These are phyloP conservation scores for Fragum fragum DNA, from an alignment of 2,888 invertebrate species.

Conservation along the genomic window DNA sequence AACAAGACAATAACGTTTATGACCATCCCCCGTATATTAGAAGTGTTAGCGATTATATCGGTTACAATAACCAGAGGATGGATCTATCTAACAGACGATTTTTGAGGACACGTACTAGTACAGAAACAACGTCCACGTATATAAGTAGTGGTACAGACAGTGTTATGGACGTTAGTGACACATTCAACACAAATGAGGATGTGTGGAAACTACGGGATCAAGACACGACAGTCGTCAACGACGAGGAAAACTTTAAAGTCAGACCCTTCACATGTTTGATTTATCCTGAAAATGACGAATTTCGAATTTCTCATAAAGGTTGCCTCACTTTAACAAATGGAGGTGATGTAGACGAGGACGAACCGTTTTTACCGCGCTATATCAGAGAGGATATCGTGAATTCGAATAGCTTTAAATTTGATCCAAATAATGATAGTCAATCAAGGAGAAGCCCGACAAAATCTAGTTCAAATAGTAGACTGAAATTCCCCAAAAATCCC, in stretches of 20 bases:
- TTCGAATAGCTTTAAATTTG: constrained; percentile 28
- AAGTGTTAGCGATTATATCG: constrained; percentile 62
- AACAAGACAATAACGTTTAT: background rate
- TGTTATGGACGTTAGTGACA: constrained; percentile 45
- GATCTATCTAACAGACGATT: background rate
- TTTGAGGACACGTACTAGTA: constrained; percentile 8
- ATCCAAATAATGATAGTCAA: background rate
- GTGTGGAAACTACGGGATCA: constrained; percentile 60
- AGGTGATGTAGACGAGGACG: constrained; percentile 36
- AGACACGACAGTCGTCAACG: constrained; percentile 4
- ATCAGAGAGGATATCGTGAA: constrained; percentile 37
- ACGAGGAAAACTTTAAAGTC: constrained; percentile 1
- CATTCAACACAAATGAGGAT: constrained; percentile 43
- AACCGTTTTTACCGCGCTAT: constrained; percentile 43
- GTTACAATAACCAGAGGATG: constrained; percentile 12
- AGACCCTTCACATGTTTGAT: constrained; percentile 28
- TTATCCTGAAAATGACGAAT: constrained; percentile 27
- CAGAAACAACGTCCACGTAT: constrained; percentile 42
- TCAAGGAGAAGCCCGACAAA: constrained; percentile 16
- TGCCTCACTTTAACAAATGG: constrained; percentile 32
- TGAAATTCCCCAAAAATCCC: constrained; percentile 49
- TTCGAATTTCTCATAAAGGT: constrained; percentile 33
- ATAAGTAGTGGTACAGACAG: constrained; percentile 62
- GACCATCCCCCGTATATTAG: constrained; percentile 51
- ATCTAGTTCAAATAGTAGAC: constrained; percentile 7